A percentile compares a stretch with the other conserved stretches of the same genome.
phyloP scores from a whole-genome alignment of 2,113 vertebrate genomes.

The Tragelaphus strepsiceros region DNA sequence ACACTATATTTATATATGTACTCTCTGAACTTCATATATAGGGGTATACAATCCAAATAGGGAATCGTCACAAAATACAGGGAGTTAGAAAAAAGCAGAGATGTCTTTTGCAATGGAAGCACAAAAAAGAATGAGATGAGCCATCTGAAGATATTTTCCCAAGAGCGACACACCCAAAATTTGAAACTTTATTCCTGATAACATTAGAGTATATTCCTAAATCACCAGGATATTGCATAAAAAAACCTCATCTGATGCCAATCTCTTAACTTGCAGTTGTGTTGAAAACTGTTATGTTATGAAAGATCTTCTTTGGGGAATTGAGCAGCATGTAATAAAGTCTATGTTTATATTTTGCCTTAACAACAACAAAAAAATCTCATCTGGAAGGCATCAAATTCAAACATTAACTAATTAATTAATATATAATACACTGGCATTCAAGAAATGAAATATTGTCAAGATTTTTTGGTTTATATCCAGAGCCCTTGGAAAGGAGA shows the following conservation, averaged over 20 bases:
- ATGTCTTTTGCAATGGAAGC: neutral
- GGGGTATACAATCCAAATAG: neutral
- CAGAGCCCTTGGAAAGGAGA: neutral
- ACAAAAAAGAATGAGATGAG: neutral
- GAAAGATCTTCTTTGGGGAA: conserved; percentile 86
- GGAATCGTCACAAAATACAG: neutral
- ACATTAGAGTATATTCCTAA: neutral
- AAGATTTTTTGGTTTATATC: neutral
- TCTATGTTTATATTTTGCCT: conserved; percentile 93
- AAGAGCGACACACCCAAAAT: neutral
- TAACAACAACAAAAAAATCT: conserved; percentile 36
- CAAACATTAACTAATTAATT: neutral
- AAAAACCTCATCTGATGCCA: conserved; percentile 73
- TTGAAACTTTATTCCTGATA: neutral
- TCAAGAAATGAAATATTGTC: neutral
- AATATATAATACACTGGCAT: neutral
- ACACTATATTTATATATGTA: neutral
- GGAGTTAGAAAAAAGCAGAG: neutral
- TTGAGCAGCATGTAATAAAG: conserved; percentile 93
- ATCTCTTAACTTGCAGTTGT: conserved; percentile 84
- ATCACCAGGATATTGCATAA: neutral
- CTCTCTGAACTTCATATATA: neutral
- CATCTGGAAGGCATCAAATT: neutral
- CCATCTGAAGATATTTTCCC: neutral
- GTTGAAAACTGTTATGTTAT: conserved; percentile 92